Conservation (phyloP, 2,797 vertebrate species). For the Ara ararauna region DNA sequence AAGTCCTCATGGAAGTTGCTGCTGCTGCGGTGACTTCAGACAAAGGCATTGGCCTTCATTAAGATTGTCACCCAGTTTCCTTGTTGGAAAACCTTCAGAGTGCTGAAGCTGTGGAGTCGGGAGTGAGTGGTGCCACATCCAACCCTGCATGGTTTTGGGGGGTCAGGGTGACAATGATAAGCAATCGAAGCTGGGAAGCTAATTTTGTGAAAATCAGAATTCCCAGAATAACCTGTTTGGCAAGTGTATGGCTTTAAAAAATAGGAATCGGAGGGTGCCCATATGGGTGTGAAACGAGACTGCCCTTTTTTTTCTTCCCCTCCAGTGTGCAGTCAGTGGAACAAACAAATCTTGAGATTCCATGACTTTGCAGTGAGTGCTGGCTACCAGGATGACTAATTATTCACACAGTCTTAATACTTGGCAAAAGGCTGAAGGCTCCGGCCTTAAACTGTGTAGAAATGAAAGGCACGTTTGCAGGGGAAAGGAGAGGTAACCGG, state of each 20-base stretch:
- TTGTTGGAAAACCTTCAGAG: slow-evolving; percentile 6
- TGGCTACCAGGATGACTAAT: slow-evolving; percentile 71
- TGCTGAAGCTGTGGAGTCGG: neutral
- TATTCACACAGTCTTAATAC: slow-evolving; percentile 36
- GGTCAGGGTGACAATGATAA: neutral
- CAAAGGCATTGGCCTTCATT: slow-evolving; percentile 35
- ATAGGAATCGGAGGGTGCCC: slow-evolving; percentile 51
- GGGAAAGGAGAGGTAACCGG: neutral
- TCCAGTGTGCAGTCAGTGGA: slow-evolving; percentile 31
- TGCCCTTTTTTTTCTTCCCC: neutral
- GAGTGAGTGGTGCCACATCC: neutral
- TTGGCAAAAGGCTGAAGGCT: neutral
- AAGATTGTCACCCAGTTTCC: slow-evolving; percentile 24
- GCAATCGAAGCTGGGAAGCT: slow-evolving; percentile 10
- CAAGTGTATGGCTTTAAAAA: slow-evolving; percentile 64
- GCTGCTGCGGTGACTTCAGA: slow-evolving; percentile 9
- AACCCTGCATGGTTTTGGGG: neutral
- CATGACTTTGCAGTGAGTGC: slow-evolving; percentile 61
- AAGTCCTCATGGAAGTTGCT: slow-evolving; percentile 15
- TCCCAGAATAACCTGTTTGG: slow-evolving; percentile 79
- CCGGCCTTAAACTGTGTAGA: neutral
- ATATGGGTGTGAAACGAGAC: slow-evolving; percentile 51
- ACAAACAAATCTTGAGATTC: slow-evolving; percentile 58
- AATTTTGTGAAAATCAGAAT: slow-evolving; percentile 65
- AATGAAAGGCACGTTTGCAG: neutral